A percentile compares a stretch with the other conserved stretches of the same genome.
phyloP scores from a whole-genome alignment of 2,888 invertebrate genomes.

The Nemurella pictetii region DNA sequence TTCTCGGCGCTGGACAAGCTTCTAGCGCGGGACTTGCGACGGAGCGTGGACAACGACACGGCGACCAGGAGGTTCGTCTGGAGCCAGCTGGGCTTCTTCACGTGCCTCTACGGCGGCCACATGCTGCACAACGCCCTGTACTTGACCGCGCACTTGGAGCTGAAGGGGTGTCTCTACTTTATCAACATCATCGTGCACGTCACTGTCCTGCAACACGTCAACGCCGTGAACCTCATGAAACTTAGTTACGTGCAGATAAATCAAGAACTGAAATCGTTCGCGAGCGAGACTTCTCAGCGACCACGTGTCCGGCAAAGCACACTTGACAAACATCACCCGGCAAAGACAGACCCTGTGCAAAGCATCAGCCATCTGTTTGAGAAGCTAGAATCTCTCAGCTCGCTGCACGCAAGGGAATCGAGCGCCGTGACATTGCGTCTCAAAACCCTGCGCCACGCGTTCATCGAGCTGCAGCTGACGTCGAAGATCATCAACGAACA shows the following conservation, averaged over 20 bases:
- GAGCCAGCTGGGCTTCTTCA: neutral
- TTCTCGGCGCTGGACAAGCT: neutral
- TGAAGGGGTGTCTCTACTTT: too few species aligned
- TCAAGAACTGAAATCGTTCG: neutral
- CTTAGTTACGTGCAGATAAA: neutral
- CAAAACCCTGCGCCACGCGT: neutral
- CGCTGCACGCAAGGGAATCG: neutral
- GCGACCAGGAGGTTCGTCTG: neutral
- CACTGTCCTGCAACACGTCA: neutral
- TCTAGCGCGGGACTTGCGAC: neutral
- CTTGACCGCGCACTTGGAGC: neutral
- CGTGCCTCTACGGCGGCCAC: neutral
- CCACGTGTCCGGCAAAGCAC: neutral
- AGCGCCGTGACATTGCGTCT: neutral
- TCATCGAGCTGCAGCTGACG: neutral
- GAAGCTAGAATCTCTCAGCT: neutral
- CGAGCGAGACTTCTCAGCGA: neutral
- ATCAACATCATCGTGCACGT: neutral
- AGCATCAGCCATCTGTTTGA: neutral
- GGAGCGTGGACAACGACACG: neutral
- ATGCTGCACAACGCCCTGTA: neutral
- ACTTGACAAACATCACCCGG: neutral
- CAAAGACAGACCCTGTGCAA: neutral
- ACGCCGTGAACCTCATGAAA: neutral
- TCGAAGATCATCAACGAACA: neutral